A percentile compares a stretch with the other conserved stretches of the same genome.
Evolutionary conservation across 2,797 vertebrate genomes (phyloP).

Genomic region (Galagoides demidoff): DNA sequence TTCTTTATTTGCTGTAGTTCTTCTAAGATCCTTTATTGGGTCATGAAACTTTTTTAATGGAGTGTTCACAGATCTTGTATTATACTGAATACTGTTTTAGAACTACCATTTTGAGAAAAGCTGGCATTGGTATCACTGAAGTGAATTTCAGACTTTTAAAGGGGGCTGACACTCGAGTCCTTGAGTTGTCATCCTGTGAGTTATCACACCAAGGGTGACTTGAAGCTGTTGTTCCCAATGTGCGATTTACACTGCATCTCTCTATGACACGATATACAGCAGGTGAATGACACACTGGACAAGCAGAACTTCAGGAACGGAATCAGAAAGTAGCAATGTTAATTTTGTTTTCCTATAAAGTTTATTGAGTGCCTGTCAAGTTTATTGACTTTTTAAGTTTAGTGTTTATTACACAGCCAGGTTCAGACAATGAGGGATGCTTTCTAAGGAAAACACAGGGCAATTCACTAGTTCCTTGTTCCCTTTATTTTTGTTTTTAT

Average conservation of each 20-base stretch:
- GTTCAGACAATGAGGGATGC: not conserved
- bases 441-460: not conserved
- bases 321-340: not conserved
- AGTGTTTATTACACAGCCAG: not conserved
- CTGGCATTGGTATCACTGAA: not conserved
- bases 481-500: not conserved
- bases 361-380: not conserved
- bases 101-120: constrained; percentile 13
- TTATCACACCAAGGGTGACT: not conserved
- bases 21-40: constrained; percentile 2
- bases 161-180: not conserved
- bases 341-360: not conserved
- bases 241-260: not conserved
- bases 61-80: not conserved
- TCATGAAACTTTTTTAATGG: not conserved
- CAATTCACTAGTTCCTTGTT: not conserved
- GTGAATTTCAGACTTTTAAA: not conserved
- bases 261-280: not conserved
- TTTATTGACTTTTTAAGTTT: not conserved
- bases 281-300: not conserved
- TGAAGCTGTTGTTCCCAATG: not conserved
- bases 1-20: not conserved
- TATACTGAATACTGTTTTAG: not conserved
- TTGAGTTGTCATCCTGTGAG: not conserved
- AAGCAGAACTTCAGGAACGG: not conserved